Percentiles rank a stretch among this genome's conserved stretches.
Evolutionary conservation across 2,113 vertebrate species (phyloP).

Genomic region (Oryzias melastigma): DNA sequence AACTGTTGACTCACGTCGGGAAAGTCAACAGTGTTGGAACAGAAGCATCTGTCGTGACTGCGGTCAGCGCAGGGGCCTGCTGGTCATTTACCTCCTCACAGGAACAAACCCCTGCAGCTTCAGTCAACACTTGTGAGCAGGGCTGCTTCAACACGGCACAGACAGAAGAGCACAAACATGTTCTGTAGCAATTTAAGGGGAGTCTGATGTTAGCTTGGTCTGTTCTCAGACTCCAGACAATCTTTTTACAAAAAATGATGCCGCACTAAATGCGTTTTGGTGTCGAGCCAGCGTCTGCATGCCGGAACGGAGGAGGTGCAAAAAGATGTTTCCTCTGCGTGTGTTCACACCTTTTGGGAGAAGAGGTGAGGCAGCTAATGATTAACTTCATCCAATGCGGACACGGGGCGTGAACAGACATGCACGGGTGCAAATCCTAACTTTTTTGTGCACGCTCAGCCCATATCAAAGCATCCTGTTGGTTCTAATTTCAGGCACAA

Average conservation of each 20-base stretch:
- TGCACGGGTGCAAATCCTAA: conserved; percentile 24
- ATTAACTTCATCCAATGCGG: conserved; percentile 29
- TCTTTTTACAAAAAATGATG: conserved; percentile 2
- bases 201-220: conserved; percentile 22
- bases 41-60: conserved; percentile 49
- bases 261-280: conserved; percentile 23
- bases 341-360: conserved; percentile 21
- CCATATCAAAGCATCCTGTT: conserved; percentile 27
- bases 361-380: conserved; percentile 32
- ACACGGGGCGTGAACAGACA: conserved; percentile 48
- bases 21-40: conserved; percentile 65
- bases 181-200: conserved; percentile 18
- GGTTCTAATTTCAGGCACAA: conserved; percentile 23
- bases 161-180: conserved; percentile 24
- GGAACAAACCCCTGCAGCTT: conserved; percentile 53
- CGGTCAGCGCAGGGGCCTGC: conserved; percentile 38
- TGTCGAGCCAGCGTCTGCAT: conserved; percentile 5
- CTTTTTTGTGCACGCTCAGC: conserved; percentile 20
- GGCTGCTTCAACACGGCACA: conserved; percentile 39
- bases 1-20: conserved; percentile 67
- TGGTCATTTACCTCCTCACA: conserved; percentile 53
- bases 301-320: conserved; percentile 6
- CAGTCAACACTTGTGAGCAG: conserved; percentile 42
- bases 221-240: conserved; percentile 23
- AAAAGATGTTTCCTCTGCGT: conserved; percentile 16